Base-by-base conservation (phyloP, 2,888 invertebrate genomes). In the Pheosia gnoma region DNA sequence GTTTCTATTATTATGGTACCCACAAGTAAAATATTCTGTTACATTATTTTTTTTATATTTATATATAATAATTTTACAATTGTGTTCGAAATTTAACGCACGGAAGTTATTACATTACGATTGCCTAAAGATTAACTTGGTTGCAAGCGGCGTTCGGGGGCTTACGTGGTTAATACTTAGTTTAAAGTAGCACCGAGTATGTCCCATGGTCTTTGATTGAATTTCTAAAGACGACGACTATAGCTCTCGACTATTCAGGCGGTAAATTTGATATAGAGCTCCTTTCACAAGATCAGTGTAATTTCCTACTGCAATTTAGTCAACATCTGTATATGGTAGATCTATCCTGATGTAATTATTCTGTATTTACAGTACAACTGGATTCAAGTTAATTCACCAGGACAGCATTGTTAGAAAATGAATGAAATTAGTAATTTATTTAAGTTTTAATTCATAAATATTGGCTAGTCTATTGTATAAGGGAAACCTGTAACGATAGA, bases 101-200 rank as follows among this genome's bases (percentile, higher is more conserved):
- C 25, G 25, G 0, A 25, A 25, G 25, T 25, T 25, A 25, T 25
- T 1, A 25, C 25, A 75, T 75, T 72, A 67, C 64, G 65, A 68
- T 64, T 76, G 66, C 65, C 66, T 67, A 61, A 67, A 70, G 68
- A 76, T 76, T 76, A 65, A 74, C 61, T 71, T 72, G 54, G 61
- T 67, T 63, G 55, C 68, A 62, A 59, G 57, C n/a, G 69, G 59
- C 59, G 60, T 67, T 67, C 59, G 41, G 55, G 56, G 64, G 53
- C 41, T n/a, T 56, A 75, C 60, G 71, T 66, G 56, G 64, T 70
- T 68, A 70, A 77, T 75, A 78, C 70, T 74, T 67, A 71, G 67
- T 70, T 70, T 66, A 65, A 70, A 72, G 66, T 78, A 72, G 10
- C 8, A 8, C 45, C 57, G 70, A 75, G 65, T 66, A 75, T 77